These are phyloP conservation scores for Epirrhoe alternata DNA, from an alignment of 2,888 invertebrate genomes.

Conservation along the genomic window DNA sequence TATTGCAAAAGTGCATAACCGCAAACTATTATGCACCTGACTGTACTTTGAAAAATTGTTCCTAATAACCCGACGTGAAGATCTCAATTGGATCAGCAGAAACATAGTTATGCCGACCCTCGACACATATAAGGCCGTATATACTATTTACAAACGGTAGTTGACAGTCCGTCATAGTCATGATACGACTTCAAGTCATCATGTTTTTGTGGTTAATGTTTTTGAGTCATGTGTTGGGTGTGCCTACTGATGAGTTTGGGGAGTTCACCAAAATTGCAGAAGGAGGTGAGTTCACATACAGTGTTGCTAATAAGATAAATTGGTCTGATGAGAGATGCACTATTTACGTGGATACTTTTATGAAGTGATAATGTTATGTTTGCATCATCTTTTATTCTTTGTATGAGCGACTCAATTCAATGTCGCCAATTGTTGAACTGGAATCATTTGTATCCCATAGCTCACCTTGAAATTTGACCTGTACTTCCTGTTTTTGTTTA, in stretches of 20 bases:
- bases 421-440: not conserved
- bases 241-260: slow-evolving; percentile 63
- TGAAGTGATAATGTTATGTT: not conserved
- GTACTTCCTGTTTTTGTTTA: not conserved
- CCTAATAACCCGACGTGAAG: slow-evolving; percentile 64
- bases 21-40: slow-evolving; percentile 48
- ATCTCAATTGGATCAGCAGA: slow-evolving; percentile 75
- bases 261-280: slow-evolving; percentile 63
- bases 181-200: slow-evolving; percentile 49
- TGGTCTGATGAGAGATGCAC: too few relatives aligned
- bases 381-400: not conserved
- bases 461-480: not conserved
- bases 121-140: slow-evolving; percentile 63
- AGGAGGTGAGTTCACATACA: slow-evolving; percentile 32
- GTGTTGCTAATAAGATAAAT: not conserved
- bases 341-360: too few relatives aligned
- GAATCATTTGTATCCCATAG: not conserved
- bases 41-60: slow-evolving; percentile 68
- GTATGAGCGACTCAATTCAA: not conserved
- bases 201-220: slow-evolving; percentile 60
- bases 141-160: slow-evolving; percentile 43
- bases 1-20: slow-evolving; percentile 19
- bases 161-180: slow-evolving; percentile 41
- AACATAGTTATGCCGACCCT: slow-evolving; percentile 62
- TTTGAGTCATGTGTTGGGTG: slow-evolving; percentile 52